A percentile compares a stretch with the other conserved stretches of the same genome.
phyloP scores from a whole-genome alignment of 2,797 vertebrate genomes.

The Microtus californicus region DNA sequence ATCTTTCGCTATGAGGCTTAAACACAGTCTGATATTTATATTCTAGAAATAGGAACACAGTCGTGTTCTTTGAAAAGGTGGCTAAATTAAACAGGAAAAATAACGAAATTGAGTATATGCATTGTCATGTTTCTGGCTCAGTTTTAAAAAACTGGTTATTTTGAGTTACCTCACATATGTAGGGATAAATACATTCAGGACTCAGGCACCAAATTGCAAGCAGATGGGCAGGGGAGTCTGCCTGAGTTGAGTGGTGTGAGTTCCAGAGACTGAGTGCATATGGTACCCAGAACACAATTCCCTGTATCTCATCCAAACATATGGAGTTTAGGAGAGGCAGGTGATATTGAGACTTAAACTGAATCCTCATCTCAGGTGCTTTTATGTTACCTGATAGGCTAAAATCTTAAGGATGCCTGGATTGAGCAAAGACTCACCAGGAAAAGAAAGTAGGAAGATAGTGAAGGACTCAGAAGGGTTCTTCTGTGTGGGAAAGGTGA shows the following conservation, averaged over 20 bases:
- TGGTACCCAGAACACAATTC: neutral
- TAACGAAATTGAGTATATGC: constrained; percentile 48
- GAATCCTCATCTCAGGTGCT: neutral
- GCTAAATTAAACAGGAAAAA: constrained; percentile 50
- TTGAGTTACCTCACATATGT: neutral
- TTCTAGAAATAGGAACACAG: neutral
- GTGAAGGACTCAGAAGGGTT: rapidly evolving
- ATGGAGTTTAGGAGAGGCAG: neutral
- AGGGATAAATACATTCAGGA: neutral
- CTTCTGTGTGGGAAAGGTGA: neutral
- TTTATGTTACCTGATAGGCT: neutral
- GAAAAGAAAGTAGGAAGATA: neutral
- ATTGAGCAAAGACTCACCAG: neutral
- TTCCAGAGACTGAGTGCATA: neutral
- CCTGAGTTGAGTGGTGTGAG: neutral
- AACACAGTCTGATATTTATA: constrained; percentile 52
- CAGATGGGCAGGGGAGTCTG: neutral
- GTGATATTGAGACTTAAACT: neutral
- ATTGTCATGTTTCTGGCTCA: neutral
- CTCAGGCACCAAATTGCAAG: neutral
- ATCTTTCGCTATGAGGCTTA: constrained; percentile 28
- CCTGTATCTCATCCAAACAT: neutral
- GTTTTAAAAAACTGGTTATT: neutral
- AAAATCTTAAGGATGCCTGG: neutral
- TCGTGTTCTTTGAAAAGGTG: constrained; percentile 1